Evolutionary conservation across 2,888 invertebrate species (phyloP), one percentile per base, ranked within the genome.

Genomic region (Heliothis peltigera): DNA sequence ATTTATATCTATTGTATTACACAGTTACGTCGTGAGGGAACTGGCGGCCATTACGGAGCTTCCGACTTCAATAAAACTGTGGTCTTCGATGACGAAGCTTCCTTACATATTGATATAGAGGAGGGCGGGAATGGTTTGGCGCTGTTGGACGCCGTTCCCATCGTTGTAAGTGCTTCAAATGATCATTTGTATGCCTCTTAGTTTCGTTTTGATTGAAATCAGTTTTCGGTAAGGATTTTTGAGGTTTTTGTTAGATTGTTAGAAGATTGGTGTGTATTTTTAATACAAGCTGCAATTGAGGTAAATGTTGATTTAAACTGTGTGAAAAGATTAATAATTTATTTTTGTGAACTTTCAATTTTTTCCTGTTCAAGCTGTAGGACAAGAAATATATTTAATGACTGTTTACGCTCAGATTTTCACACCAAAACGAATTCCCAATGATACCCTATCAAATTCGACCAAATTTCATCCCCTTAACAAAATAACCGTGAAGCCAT

Each of bases 41-140:
- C 64, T 4, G 35, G 49, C 35, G 10, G 62, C 80, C 82, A 80
- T 85, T 81, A 80, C 64, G 4, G 44, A 52, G 68, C 76, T 82
- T 85, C 86, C 85, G 83, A 74, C 39, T 59, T 63, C 66, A 68
- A 77, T 83, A 79, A 80, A 69, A 74, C 61, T 69, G 66, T 66
- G 58, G 59, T 63, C 49, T 62, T 64, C 49, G 60, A 58, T 71
- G 70, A 65, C 51, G 49, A 51, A 48, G 61, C 66, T 53, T 63
- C 65, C 55, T 57, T 32, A 60, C 54, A 47, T 66, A 67, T 58
- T 51, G 61, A 54, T 67, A 59, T 67, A 67, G 42, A 59, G 46
- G 35, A 63, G 68, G 73, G 68, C 73, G 55, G 55, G 67, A 61
- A 42, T 59, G 8, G 47, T n/a, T 35, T 0, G 17, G 28, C 68